These are phyloP conservation scores for Apis florea DNA, from an alignment of 1,140 invertebrate genomes.

Conservation along the genomic window DNA sequence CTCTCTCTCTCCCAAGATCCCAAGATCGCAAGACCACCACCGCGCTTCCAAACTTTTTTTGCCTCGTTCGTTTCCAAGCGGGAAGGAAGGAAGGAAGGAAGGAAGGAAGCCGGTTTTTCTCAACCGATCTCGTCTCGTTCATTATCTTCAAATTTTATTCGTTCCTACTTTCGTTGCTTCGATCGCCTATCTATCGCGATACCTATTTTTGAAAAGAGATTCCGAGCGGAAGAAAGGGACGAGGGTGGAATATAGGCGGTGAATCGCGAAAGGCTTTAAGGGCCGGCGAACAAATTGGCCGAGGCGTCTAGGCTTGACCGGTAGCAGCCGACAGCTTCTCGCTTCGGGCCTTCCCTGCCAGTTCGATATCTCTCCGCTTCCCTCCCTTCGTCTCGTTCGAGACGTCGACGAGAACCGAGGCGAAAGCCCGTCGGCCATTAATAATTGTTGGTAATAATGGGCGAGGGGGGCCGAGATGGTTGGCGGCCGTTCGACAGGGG, in stretches of 20 bases:
- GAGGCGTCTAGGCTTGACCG: slow-evolving; percentile 64
- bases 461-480: slow-evolving; percentile 15
- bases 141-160: too few species aligned
- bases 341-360: slow-evolving; percentile 57
- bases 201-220: too few species aligned
- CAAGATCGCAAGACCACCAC: slow-evolving; percentile 42
- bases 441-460: slow-evolving; percentile 71
- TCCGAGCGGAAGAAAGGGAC: not conserved
- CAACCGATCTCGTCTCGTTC: too few species aligned
- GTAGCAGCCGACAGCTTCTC: slow-evolving; percentile 65
- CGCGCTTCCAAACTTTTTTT: not conserved
- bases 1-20: too few species aligned
- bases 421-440: slow-evolving; percentile 70
- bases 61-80: not conserved
- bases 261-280: slow-evolving; percentile 32
- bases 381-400: too few species aligned
- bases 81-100: too few species aligned
- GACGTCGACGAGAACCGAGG: slow-evolving; percentile 61
- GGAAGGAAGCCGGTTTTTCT: not conserved
- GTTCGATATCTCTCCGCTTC: slow-evolving; percentile 61
- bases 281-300: slow-evolving; percentile 51
- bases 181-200: too few species aligned
- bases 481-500: slow-evolving; percentile 14
- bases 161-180: too few species aligned
- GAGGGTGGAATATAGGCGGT: not conserved